These are phyloP conservation scores for Syngnathus typhle DNA, from an alignment of 2,113 vertebrate genomes.

Conservation along the genomic window DNA sequence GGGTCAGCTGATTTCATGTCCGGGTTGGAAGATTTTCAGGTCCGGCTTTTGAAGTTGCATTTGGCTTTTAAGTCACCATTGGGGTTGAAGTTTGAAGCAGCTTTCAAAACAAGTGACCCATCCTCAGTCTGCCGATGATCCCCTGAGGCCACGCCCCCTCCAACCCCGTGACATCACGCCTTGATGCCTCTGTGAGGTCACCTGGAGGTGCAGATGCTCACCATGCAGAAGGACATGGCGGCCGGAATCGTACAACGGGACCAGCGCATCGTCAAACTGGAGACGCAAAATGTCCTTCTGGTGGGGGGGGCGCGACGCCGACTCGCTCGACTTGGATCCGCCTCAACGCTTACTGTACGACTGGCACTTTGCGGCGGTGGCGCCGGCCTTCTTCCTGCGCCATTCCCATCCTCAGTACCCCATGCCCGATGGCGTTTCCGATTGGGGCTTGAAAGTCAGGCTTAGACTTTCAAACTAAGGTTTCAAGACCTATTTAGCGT, in stretches of 20 bases:
- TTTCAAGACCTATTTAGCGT: too few species aligned
- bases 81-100: too few species aligned
- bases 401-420: background rate
- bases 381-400: background rate
- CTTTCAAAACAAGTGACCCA: too few species aligned
- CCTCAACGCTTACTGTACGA: background rate
- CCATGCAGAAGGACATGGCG: background rate
- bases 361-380: background rate
- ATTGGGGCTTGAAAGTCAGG: too few species aligned
- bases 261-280: background rate
- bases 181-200: constrained; percentile 1
- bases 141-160: too few species aligned
- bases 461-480: too few species aligned
- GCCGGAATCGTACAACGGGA: background rate
- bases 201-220: background rate
- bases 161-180: background rate
- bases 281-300: background rate
- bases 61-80: too few species aligned
- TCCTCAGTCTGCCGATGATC: too few species aligned
- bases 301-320: background rate
- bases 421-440: background rate
- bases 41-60: too few species aligned
- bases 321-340: background rate
- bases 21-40: too few species aligned
- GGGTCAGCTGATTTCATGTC: too few species aligned